phyloP scores from a whole-genome alignment of 2,888 invertebrate species.

The Corbicula japonica region DNA sequence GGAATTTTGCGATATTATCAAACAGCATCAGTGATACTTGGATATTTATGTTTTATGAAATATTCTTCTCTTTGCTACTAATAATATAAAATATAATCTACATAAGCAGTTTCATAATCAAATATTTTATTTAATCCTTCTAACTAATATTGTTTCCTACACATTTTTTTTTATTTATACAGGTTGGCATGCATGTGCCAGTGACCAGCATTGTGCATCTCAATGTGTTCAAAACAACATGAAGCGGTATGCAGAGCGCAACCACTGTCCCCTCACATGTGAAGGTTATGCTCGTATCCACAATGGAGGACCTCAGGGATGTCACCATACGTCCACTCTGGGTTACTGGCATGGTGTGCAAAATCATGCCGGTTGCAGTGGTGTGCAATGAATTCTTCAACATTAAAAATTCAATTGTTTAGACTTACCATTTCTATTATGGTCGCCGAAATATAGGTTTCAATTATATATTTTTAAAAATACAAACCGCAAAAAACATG shows the following conservation, averaged over 20 bases:
- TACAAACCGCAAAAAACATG: too few relatives aligned
- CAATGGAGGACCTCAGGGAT: conserved; percentile 80
- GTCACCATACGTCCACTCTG: conserved; percentile 59
- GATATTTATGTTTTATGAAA: not conserved
- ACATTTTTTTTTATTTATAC: not conserved
- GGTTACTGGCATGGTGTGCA: conserved; percentile 71
- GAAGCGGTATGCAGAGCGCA: conserved; percentile 69
- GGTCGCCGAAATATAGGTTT: too few relatives aligned
- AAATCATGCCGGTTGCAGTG: conserved; percentile 13
- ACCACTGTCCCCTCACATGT: conserved; percentile 70
- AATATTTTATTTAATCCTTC: too few relatives aligned
- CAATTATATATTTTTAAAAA: too few relatives aligned
- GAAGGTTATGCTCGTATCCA: conserved; percentile 78
- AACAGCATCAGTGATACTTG: not conserved
- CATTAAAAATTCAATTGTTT: too few relatives aligned
- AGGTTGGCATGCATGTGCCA: conserved; percentile 74
- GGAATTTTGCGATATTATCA: not conserved
- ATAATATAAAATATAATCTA: not conserved
- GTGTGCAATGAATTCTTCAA: too few relatives aligned
- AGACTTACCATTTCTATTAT: too few relatives aligned
- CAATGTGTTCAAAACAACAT: conserved; percentile 75
- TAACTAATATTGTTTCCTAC: too few relatives aligned
- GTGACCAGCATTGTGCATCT: conserved; percentile 70
- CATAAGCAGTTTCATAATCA: not conserved
- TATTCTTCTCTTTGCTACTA: not conserved